Base-by-base conservation (phyloP, 2,888 invertebrate species). In the Seira sanloemensis region DNA sequence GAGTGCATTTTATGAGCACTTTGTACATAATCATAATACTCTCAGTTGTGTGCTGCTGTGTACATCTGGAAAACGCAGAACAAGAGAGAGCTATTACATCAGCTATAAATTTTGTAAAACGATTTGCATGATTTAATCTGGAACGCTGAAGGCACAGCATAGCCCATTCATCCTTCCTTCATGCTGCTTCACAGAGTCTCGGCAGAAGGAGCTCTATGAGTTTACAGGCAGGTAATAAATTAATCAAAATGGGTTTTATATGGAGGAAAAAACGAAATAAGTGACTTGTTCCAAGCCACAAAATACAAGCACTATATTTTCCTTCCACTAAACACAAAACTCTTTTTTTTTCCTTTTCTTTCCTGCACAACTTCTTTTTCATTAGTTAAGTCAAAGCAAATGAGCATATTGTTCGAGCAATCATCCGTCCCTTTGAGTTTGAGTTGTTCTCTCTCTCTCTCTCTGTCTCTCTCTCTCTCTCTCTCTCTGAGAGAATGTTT, bases 51-150 rank as follows among this genome's bases (percentile, higher is more conserved):
- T n/a, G n/a, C n/a, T n/a, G n/a, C n/a, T n/a, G n/a, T n/a, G n/a
- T n/a, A 58, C 58, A 58, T 23, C 19, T 23, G 23, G 12, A 62
- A 62, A 23, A 62, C 21, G 21, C 62, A 21, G 62, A 62, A n/a
- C 62, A 62, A 21, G 62, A 62, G 58, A 18, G 18, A 62, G 50
- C 50, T 62, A 62, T 62, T 62, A 62, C 21, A 62, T 21, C 62
- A 73, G 67, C 67, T 50, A 79, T 79, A 79, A 79, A 79, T 79
- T 79, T 78, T 71, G 24, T 21, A n/a, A 71, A 71, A 78, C 78
- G 67, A 79, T 79, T 73, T 67, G 79, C 72, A 79, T 71, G 79
- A 73, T 79, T 79, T 79, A 66, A 79, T 69, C 23, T 69, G 50
- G 50, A 50, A 50, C n/a, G 62, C 62, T 62, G 19, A 21, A 62